A percentile compares a stretch with the other conserved stretches of the same genome.
These are phyloP conservation scores for Orchestes rusci DNA, from an alignment of 2,888 invertebrate species.

Conservation along the genomic window DNA sequence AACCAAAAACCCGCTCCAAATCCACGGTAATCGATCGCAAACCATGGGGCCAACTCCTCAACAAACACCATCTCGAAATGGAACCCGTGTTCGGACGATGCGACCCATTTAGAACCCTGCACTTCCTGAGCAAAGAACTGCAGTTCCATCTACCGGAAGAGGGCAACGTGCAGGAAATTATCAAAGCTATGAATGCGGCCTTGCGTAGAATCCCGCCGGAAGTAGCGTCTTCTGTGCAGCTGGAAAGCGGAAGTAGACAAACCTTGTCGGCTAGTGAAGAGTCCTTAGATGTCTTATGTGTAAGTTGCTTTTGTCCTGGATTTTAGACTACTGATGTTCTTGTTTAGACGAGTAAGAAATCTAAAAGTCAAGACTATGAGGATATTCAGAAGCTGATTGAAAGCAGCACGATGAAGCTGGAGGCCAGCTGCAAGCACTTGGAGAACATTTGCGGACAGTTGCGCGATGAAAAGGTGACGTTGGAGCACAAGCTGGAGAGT, in stretches of 20 bases:
- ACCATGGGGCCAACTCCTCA: slow-evolving; percentile 36
- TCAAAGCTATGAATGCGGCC: slow-evolving; percentile 40
- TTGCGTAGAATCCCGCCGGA: slow-evolving; percentile 41
- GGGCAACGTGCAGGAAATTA: slow-evolving; percentile 36
- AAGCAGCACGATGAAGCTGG: slow-evolving; percentile 39
- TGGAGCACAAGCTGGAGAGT: slow-evolving; percentile 34
- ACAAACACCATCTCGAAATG: slow-evolving; percentile 31
- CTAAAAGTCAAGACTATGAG: slow-evolving; percentile 29
- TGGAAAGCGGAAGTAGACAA: slow-evolving; percentile 33
- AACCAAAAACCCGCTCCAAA: slow-evolving; percentile 29
- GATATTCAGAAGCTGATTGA: slow-evolving; percentile 39
- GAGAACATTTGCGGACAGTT: slow-evolving; percentile 37
- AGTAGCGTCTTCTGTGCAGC: slow-evolving; percentile 35
- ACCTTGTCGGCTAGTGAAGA: slow-evolving; percentile 22
- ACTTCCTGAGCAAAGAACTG: slow-evolving; percentile 41
- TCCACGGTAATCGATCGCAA: slow-evolving; percentile 29
- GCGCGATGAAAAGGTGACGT: slow-evolving; percentile 38
- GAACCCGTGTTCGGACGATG: slow-evolving; percentile 38
- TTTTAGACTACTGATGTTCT: too few relatives aligned
- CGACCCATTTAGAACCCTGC: slow-evolving; percentile 41
- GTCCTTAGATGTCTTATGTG: not conserved
- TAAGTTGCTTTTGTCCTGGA: slow-evolving; percentile 1
- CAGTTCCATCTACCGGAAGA: slow-evolving; percentile 39
- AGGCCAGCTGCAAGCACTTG: slow-evolving; percentile 39
- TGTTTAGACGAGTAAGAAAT: not conserved